phyloP scores from a whole-genome alignment of 92 coral and sea anemone species.

The Hydrozoanthus gracilis region DNA sequence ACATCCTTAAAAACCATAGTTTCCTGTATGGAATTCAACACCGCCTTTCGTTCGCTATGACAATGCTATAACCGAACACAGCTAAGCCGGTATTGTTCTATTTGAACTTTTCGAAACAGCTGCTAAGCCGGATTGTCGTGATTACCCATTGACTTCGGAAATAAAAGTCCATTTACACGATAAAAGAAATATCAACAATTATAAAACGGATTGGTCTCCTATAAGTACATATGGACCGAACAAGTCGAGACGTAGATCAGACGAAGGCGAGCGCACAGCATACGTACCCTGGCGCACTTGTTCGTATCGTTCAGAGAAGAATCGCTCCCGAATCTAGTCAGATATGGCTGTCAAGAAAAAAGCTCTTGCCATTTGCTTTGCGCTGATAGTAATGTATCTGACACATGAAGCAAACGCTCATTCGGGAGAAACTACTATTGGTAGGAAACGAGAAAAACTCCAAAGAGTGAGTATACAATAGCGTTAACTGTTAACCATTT shows the following conservation, averaged over 20 bases:
- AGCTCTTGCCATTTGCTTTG: slow-evolving; percentile 4
- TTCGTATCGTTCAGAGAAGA: neutral
- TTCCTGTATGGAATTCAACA: slow-evolving; percentile 1
- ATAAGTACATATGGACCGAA: slow-evolving; percentile 17
- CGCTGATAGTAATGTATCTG: slow-evolving; percentile 21
- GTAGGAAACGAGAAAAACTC: slow-evolving; percentile 32
- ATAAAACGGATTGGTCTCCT: slow-evolving; percentile 2
- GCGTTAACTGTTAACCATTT: too few relatives aligned
- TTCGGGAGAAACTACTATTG: slow-evolving; percentile 24
- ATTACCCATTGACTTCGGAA: slow-evolving; percentile 43
- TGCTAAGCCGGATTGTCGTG: neutral
- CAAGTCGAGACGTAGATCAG: neutral
- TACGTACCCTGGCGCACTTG: neutral
- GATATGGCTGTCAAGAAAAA: slow-evolving; percentile 1
- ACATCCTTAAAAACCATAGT: slow-evolving; percentile 26
- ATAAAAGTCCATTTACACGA: slow-evolving; percentile 27
- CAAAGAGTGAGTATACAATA: slow-evolving; percentile 7
- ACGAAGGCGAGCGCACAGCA: neutral
- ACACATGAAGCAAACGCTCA: slow-evolving; percentile 24
- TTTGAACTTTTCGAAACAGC: slow-evolving; percentile 28
- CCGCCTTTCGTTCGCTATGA: slow-evolving; percentile 4
- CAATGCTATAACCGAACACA: slow-evolving; percentile 1
- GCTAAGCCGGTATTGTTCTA: neutral
- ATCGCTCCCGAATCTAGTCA: neutral
- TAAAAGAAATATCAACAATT: slow-evolving; percentile 24